Evolutionary conservation across 2,888 invertebrate genomes (phyloP), one percentile per base, ranked within the genome.

Genomic region (Prosopocoilus inquinatus): DNA sequence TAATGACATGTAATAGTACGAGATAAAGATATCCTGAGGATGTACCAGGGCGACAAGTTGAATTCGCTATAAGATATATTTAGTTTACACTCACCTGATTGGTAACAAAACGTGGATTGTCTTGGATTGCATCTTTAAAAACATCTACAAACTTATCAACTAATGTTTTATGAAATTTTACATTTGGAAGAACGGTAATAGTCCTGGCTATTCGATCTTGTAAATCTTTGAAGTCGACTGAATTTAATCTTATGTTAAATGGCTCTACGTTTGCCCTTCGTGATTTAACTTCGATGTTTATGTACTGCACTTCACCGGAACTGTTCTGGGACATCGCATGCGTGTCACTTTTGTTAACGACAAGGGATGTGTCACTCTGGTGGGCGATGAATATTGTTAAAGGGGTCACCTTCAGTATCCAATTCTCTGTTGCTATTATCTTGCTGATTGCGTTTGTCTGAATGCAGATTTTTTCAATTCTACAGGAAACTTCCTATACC

Each of bases 101-200:
- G 52, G 79, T 77, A 64, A 79, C 76, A 68, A 86, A 87, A 5
- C 79, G 74, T 0, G 88, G 86, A 79, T 93, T 93, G 61, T 82
- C 80, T 1, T 82, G 77, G 1, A 91, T 85, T 66, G 89, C 86
- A 35, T 89, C 84, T 66, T 85, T 88, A 73, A 96, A 96, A 0
- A 89, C 90, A 50, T 86, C 88, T 16, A 94, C 82, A 75, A 96
- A 96, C 70, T 89, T 83, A 69, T 96, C 95, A 50, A 90, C 82
- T 2, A 94, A 79, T 1, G 89, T 87, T 63, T 90, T 90, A 70
- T 90, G 84, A 62, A 91, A 87, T 47, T 84, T 84, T 38, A 91
- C 84, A 69, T 86, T 83, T 3, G 87, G 82, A 20, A 87, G 80
- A 70, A 90, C 83, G 1, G 80, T 74, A 48, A 91, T 86, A 1